Base-by-base conservation (phyloP, 2,888 invertebrate genomes). In the Lithophane ornitopus region DNA sequence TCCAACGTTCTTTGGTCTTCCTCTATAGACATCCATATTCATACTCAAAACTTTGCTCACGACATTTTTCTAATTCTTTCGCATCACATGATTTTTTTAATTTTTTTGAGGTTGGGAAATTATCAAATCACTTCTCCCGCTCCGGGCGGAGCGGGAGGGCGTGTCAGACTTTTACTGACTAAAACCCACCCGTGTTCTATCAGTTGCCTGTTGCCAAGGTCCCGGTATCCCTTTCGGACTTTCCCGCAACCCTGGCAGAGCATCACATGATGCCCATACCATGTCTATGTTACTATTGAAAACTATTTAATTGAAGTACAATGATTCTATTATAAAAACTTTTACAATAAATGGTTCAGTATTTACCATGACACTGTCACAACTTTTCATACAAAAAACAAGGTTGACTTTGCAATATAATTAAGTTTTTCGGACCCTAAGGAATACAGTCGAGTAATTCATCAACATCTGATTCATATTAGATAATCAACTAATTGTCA, bases 401-500 rank as follows among this genome's bases (percentile, higher is more conserved):
- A 80, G 78, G 80, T 72, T 65, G 14, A 44, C 41, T 63, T 26
- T 39, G n/a, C 59, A 80, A 78, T 80, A 59, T 71, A 78, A 73
- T 80, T 80, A 65, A 54, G 26, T 79, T 76, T 56, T 59, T 14
- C 12, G 8, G 2, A 16, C 41, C 16, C 46, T 66, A 22, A 11
- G 46, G 74, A 73, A 65, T 46, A 61, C 3, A 66, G 34, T 44
- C 34, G 1, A 63, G 34, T 58, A 44, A 71, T 52, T 78, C 12
- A 78, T 58, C 41, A 72, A 19, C 52, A 52, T n/a, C 34, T 58
- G 34, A 59, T 72, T 65, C 52, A 56, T 74, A 34, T 22, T 69
- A 52, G 58, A 34, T 59, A 58, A 58, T 49, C n/a, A 9, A 65
- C 3, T 52, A 61, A 34, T 16, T 22, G 19, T 0, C 12, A 39